Conservation (phyloP, 2,113 vertebrate genomes). For the Clinocottus analis region DNA sequence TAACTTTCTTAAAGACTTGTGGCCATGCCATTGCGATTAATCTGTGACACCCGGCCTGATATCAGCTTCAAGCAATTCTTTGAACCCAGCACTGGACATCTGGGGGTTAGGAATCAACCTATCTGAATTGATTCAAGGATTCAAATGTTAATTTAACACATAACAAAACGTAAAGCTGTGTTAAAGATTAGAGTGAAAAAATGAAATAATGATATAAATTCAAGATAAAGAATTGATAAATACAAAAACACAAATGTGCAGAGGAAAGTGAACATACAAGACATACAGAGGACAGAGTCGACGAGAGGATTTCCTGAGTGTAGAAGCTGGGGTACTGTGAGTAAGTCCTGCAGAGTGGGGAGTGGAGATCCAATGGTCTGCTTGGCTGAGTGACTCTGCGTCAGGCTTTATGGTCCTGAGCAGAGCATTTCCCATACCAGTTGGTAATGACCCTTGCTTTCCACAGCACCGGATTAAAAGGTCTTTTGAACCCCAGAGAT, state of each 20-base stretch:
- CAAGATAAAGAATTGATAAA: not conserved
- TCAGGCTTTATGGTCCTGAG: not conserved
- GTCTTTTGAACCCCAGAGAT: not conserved
- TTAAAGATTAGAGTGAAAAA: not conserved
- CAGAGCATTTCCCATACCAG: not conserved
- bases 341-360: not conserved
- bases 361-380: constrained; percentile 9
- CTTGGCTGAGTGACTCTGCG: not conserved
- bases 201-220: not conserved
- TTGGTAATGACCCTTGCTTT: not conserved
- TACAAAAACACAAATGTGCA: not conserved
- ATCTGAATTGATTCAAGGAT: not conserved
- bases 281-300: constrained; percentile 1
- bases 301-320: not conserved
- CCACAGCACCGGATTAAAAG: not conserved
- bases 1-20: constrained; percentile 44
- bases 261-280: no score
- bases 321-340: constrained; percentile 1
- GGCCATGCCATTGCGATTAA: constrained; percentile 1
- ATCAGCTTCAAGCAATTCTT: constrained; percentile 5
- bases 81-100: not conserved
- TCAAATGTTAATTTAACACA: not conserved
- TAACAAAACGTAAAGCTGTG: not conserved
- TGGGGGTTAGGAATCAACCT: not conserved
- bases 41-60: constrained; percentile 20